Evolutionary conservation across 2,888 invertebrate genomes (phyloP).

Genomic region (Tenthredo mesomela): DNA sequence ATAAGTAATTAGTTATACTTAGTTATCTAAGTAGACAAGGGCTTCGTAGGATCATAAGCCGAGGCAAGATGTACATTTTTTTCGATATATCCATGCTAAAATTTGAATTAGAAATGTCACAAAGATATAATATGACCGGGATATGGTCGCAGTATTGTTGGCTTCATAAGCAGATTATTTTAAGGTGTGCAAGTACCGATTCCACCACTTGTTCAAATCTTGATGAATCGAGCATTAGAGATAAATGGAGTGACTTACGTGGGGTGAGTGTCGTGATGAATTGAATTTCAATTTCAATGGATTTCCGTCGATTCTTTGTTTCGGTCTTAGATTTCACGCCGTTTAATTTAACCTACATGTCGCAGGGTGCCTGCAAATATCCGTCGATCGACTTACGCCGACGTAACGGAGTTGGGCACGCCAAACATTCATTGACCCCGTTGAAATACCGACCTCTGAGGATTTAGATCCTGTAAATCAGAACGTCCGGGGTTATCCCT

Average conservation of each 20-base stretch:
- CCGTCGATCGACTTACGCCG: neutral
- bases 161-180: no score
- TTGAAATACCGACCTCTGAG: neutral
- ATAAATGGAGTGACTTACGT: neutral
- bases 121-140: neutral
- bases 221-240: neutral
- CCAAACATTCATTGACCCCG: neutral
- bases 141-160: no score
- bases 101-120: neutral
- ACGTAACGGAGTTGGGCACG: conserved; percentile 1
- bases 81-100: neutral
- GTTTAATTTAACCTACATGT: conserved; percentile 18
- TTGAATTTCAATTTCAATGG: conserved; percentile 2
- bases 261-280: neutral
- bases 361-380: conserved; percentile 25
- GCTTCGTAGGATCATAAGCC: neutral
- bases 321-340: neutral
- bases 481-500: conserved; percentile 28
- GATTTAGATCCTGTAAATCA: conserved; percentile 22
- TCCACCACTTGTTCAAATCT: neutral
- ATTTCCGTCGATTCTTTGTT: conserved; percentile 17
- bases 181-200: no score
- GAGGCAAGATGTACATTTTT: no score
- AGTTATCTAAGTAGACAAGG: neutral
- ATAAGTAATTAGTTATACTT: no score